phyloP scores from a whole-genome alignment of 2,113 vertebrate genomes.

The Dermatemys mawii region DNA sequence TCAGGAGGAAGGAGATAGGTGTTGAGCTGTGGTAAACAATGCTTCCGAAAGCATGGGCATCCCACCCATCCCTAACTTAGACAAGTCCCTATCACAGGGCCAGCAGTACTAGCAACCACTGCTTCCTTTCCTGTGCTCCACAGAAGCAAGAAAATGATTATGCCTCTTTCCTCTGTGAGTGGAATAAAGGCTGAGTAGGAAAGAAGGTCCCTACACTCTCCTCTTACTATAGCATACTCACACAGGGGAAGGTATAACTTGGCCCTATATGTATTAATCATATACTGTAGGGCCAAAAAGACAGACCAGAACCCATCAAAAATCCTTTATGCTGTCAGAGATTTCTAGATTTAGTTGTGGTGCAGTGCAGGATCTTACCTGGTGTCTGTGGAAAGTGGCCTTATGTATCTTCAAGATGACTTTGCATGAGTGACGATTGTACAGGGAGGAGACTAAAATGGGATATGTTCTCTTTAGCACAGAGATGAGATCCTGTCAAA shows the following conservation, averaged over 20 bases:
- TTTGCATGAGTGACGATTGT: neutral
- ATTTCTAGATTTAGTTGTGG: neutral
- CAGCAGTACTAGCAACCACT: neutral
- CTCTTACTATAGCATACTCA: neutral
- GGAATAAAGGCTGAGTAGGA: neutral
- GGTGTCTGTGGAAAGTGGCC: neutral
- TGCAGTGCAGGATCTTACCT: neutral
- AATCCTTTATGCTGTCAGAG: neutral
- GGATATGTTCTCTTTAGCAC: neutral
- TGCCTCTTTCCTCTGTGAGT: neutral
- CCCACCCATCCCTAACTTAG: neutral
- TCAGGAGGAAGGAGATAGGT: neutral
- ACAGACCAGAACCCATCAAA: neutral
- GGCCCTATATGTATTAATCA: neutral
- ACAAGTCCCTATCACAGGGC: neutral
- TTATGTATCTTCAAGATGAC: neutral
- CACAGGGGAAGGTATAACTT: neutral
- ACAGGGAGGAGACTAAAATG: neutral
- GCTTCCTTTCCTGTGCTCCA: neutral
- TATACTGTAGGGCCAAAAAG: neutral
- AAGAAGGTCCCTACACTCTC: neutral
- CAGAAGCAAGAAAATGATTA: neutral
- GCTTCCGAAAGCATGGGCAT: neutral
- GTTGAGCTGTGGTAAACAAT: neutral
- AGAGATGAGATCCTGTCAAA: neutral